Conservation (phyloP, 2,888 invertebrate species). For the Agriopis marginaria region DNA sequence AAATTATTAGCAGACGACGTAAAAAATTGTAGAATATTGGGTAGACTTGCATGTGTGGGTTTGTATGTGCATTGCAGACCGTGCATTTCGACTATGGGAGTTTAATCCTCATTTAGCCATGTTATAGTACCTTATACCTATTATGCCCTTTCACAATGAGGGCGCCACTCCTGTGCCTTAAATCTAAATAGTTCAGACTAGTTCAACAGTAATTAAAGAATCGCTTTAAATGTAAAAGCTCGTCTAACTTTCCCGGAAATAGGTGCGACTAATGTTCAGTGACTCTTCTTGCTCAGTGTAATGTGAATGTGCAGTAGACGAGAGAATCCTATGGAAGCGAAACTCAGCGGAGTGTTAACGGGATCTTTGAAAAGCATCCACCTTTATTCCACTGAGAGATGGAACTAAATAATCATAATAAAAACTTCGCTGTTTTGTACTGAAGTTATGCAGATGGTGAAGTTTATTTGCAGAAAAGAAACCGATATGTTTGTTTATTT, state of each 20-base stretch:
- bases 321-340: slow-evolving; percentile 22
- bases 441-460: too few species aligned
- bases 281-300: slow-evolving; percentile 30
- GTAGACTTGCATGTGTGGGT: too few species aligned
- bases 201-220: not conserved
- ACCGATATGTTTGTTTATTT: too few species aligned
- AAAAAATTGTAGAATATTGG: too few species aligned
- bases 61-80: too few species aligned
- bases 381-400: slow-evolving; percentile 12
- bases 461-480: too few species aligned
- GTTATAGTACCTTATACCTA: too few species aligned
- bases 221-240: slow-evolving; percentile 2
- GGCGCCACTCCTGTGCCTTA: not conserved
- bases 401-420: not conserved
- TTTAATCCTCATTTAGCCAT: too few species aligned
- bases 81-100: too few species aligned
- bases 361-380: slow-evolving; percentile 19
- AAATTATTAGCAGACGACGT: too few species aligned
- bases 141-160: too few species aligned
- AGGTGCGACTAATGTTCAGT: slow-evolving; percentile 27
- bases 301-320: slow-evolving; percentile 25
- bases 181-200: not conserved
- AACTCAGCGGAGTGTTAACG: slow-evolving; percentile 28
- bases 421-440: too few species aligned
- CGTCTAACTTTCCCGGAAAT: slow-evolving; percentile 1